A percentile compares a stretch with the other conserved stretches of the same genome.
Evolutionary conservation across 2,797 vertebrate species (phyloP).

Genomic region (Phylloscopus collybita): DNA sequence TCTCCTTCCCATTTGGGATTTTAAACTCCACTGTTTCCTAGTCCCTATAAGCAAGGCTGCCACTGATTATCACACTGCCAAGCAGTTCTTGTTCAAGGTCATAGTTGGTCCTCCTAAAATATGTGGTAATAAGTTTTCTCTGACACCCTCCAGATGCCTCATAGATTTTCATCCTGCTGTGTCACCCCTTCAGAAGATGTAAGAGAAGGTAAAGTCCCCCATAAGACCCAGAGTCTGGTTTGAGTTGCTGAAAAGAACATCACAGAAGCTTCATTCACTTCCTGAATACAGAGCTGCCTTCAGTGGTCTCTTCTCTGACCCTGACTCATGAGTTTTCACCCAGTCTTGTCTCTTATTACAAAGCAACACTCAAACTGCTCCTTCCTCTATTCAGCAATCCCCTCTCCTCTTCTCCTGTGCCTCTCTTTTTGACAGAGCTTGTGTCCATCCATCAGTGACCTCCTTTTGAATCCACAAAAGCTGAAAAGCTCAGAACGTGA

Average conservation of each 20-base stretch:
- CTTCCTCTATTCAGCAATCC: neutral
- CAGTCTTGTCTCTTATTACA: neutral
- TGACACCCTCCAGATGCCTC: neutral
- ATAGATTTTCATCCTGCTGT: neutral
- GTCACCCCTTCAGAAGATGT: neutral
- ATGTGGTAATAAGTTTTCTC: neutral
- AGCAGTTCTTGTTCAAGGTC: neutral
- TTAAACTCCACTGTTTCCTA: neutral
- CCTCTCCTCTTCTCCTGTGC: neutral
- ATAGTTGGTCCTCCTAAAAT: neutral
- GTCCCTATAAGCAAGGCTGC: neutral
- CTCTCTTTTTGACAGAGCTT: neutral
- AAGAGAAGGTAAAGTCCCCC: neutral
- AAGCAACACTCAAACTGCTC: neutral
- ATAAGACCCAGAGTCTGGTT: neutral
- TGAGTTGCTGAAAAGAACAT: neutral
- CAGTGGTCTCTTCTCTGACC: neutral
- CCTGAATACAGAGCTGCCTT: neutral
- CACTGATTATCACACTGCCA: neutral
- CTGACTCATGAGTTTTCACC: neutral
- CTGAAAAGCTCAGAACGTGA: neutral
- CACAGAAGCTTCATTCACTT: neutral
- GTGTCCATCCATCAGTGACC: neutral
- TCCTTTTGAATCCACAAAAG: neutral
- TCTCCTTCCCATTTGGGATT: neutral